Evolutionary conservation across 2,888 invertebrate species (phyloP), one percentile per base, ranked within the genome.

Genomic region (Cephus pulcher): DNA sequence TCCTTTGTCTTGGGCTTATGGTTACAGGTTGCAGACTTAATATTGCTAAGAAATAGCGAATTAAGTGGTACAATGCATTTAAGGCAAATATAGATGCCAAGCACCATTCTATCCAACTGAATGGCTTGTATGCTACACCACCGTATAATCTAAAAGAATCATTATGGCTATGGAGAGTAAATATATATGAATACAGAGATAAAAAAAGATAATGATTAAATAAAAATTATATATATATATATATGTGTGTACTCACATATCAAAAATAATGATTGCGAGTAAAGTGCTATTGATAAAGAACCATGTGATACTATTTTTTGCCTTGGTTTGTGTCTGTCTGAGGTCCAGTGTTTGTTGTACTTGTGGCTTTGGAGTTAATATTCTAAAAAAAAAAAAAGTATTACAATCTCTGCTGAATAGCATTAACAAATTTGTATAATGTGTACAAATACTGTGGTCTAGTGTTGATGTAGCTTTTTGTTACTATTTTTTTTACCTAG

Each of bases 231-330:
- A 74, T 35, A 35, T 9, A 9, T 9, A 34, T 32, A 32, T 33
- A 33, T 33, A 33, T 34, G 1, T 78, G 71, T 40, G 40, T 76
- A 91, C 94, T 93, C 90, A 95, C 95, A 95, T 91, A 87, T 95
- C 95, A 86, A 94, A 94, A 12, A 93, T 87, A 69, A 95, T 91
- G 76, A 94, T 85, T 23, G 93, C 85, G 40, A 95, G 90, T 37
- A 95, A 84, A 12, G 91, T 86, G n/a, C 92, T 91, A 86, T 95
- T 95, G 30, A 95, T 87, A 15, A 92, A 86, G 75, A 94, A 93
- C 94, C 95, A 95, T 82, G 93, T 93, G n/a, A 94, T 87, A 34
- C 94, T 93, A 76, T 88, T 92, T 11, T 92, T 92, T 4, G 94
- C 92, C 87, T 93, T 93, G 80, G 89, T 92, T 79, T 93, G 92